Percentiles rank a stretch among this genome's conserved stretches.
Conservation (phyloP, 2,113 vertebrate species). For the Smithornis capensis region DNA sequence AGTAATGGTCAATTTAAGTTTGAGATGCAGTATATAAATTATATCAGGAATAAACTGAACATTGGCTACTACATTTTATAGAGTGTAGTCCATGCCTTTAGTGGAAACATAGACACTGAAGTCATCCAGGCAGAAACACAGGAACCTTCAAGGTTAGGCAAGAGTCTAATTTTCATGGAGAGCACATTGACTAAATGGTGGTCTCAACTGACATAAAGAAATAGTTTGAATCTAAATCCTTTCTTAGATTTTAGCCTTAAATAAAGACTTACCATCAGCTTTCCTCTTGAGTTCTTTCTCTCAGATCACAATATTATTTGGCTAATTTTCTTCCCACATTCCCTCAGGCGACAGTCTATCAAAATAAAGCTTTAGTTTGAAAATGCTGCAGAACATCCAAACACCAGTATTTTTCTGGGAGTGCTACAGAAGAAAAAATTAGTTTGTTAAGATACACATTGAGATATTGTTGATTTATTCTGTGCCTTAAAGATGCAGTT, state of each 20-base stretch:
- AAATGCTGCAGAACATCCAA: not conserved
- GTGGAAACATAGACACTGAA: not conserved
- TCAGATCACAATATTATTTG: not conserved
- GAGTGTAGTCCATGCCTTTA: not conserved
- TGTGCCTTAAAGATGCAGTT: not conserved
- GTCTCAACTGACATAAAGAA: not conserved
- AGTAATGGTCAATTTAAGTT: not conserved
- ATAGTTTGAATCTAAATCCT: not conserved
- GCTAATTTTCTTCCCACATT: not conserved
- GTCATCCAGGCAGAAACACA: not conserved
- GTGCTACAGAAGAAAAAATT: not conserved
- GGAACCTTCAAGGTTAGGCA: not conserved
- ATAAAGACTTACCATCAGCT: not conserved
- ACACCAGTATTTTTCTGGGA: not conserved
- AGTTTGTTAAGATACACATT: not conserved
- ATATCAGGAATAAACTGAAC: not conserved
- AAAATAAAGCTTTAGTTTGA: not conserved
- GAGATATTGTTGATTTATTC: not conserved
- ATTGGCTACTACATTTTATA: not conserved
- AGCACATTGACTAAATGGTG: not conserved
- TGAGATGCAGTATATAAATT: not conserved
- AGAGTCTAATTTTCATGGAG: not conserved
- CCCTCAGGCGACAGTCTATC: not conserved
- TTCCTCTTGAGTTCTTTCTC: not conserved
- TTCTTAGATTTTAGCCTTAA: not conserved